Conservation (phyloP, 1,140 invertebrate genomes). For the Caenorhabditis remanei region DNA sequence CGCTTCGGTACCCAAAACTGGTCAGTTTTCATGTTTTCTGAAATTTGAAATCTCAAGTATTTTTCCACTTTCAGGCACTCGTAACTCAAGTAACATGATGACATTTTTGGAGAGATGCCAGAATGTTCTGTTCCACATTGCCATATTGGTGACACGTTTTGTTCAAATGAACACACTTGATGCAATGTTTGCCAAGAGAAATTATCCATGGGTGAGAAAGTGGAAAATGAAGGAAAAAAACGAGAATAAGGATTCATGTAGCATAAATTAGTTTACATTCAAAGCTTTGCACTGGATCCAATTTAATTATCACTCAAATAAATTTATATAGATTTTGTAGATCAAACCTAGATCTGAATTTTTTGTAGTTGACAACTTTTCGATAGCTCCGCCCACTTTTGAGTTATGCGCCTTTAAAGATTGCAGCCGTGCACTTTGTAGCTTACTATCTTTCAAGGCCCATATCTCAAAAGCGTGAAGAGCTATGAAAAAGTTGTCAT, state of each 20-base stretch:
- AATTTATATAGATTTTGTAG: no score
- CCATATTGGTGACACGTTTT: conserved; percentile 68
- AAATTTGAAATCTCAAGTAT: conserved; percentile 10
- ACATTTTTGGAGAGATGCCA: conserved; percentile 67
- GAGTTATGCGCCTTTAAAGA: no score
- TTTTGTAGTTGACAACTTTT: no score
- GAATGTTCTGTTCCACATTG: conserved; percentile 69
- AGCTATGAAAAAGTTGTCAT: no score
- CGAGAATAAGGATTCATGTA: background rate
- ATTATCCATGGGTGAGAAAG: conserved; percentile 63
- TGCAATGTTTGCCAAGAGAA: conserved; percentile 66
- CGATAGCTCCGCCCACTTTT: no score
- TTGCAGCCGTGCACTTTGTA: no score
- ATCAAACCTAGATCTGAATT: background rate
- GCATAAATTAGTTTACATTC: background rate
- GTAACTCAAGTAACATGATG: conserved; percentile 66
- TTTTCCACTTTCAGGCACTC: conserved; percentile 55
- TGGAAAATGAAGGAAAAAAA: background rate
- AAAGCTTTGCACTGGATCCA: no score
- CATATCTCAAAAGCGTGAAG: no score
- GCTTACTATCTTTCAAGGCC: no score
- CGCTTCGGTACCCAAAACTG: conserved; percentile 69
- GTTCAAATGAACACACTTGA: conserved; percentile 69
- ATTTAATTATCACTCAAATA: no score
- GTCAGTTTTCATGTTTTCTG: conserved; percentile 15